Percentiles rank a stretch among this genome's conserved stretches.
phyloP scores from a whole-genome alignment of 2,797 vertebrate genomes.

The Sebastes minor region DNA sequence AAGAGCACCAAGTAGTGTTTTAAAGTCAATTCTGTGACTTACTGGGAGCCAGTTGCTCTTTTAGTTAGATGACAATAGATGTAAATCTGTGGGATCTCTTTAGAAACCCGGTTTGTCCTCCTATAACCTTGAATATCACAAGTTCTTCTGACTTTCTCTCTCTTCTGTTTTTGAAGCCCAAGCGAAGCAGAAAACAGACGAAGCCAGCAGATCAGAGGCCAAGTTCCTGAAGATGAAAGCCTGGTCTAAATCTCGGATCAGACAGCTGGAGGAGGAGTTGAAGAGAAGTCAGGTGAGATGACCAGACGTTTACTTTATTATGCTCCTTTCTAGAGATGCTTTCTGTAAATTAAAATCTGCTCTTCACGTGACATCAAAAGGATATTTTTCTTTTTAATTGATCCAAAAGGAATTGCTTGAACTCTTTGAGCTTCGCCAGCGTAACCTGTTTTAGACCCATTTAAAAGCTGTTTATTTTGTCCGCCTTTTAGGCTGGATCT shows the following conservation, averaged over 20 bases:
- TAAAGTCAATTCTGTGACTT: too few relatives aligned
- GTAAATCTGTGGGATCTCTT: neutral
- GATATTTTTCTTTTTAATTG: neutral
- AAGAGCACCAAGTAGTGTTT: too few relatives aligned
- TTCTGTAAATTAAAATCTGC: neutral
- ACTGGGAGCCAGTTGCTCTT: too few relatives aligned
- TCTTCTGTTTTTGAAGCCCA: constrained; percentile 70
- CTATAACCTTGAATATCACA: neutral
- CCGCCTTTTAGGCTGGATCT: constrained; percentile 75
- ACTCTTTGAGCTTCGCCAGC: neutral
- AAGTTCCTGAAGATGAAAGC: constrained; percentile 94
- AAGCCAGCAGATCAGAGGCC: constrained; percentile 89
- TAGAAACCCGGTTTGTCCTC: neutral
- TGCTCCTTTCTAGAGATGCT: neutral
- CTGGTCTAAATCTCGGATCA: constrained; percentile 90
- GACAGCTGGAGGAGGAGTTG: constrained; percentile 89
- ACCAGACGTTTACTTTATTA: neutral
- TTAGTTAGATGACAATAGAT: too few relatives aligned
- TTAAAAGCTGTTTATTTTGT: neutral
- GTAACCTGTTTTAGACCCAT: neutral
- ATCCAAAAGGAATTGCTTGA: neutral
- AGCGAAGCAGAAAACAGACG: constrained; percentile 86
- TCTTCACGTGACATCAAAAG: neutral
- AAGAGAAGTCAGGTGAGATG: constrained; percentile 83
- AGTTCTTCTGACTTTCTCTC: neutral